Base-by-base conservation (phyloP, 2,113 vertebrate species). In the Apus apus region DNA sequence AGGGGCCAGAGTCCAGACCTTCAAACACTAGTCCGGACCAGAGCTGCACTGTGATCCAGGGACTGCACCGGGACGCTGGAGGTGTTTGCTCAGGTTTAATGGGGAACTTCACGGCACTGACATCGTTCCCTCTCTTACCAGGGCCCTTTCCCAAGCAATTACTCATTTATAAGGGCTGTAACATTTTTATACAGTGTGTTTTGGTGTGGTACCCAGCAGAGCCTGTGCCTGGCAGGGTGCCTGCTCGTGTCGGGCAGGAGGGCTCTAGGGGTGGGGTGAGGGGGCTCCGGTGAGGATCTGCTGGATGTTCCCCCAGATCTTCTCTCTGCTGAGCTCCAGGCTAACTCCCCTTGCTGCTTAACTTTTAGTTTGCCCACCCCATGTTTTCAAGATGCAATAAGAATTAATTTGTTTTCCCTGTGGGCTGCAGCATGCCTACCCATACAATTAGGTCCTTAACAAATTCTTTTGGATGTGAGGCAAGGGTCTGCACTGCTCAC, bases 81-180 rank as follows among this genome's bases (percentile, higher is more conserved):
- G 81, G 81, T 22, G 81, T 68, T 64, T 61, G 82, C 89, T 75
- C 57, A 72, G 29, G 66, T 60, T 84, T 67, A 80, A 80, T 16
- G 48, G 82, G 27, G 9, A 90, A 75, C 89, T 76, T n/a, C 83
- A n/a, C 1, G 61, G 78, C 73, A 27, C 43, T 34, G 78, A 53
- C 86, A 87, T 10, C 23, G 16, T 18, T 25, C 19, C 5, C 75
- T 48, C 78, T n/a, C 62, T 50, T 58, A 62, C 58, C n/a, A 1
- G 73, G 64, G 83, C 86, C 67, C 83, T 54, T 85, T 81, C 82
- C 92, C 94, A 66, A 73, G 86, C 89, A 43, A 85, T 84, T 58
- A 67, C 74, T 90, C 68, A 57, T 84, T 94, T 80, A 57, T 15
- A 76, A 90, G 86, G 73, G 81, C 68, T 85, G 7, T 26, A 85